Evolutionary conservation across 2,797 vertebrate species (phyloP), one percentile per base, ranked within the genome.

Genomic region (Lacerta bilineata): DNA sequence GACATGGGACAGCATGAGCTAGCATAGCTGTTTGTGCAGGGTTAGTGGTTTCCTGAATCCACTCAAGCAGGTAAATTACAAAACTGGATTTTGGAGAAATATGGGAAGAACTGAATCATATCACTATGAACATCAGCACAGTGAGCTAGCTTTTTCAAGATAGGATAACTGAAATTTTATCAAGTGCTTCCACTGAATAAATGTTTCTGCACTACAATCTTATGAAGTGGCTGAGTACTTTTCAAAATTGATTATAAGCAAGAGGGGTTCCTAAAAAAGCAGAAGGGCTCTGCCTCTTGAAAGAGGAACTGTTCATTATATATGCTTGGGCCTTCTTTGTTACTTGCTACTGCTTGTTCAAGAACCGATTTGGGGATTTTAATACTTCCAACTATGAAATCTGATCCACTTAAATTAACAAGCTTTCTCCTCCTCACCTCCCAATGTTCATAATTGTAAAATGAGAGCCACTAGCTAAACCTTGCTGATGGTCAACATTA

Each of bases 61-160:
- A 55, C 23, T 18, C 46, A 55, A n/a, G 2, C n/a, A 29, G 27
- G 29, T 79, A 20, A 55, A 55, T 55, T 50, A 27, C 43, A 78
- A 78, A 78, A 78, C 15, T 41, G 25, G 76, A 78, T 78, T 50
- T 78, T 46, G 27, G 76, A 46, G 41, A 78, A 78, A 46, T 78
- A 78, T 11, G 43, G 25, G 11, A 79, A n/a, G 23, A 50, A 55
- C 33, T 15, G 41, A 9, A 55, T 55, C 46, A 33, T 15, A 79
- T 50, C 27, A 55, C 18, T 55, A 17, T 55, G 27, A 55, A n/a
- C 8, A 8, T 55, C 13, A 50, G 77, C 77, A 55, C 8, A n/a
- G 75, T 77, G 23, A 46, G 10, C 41, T 43, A 43, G 43, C 46
- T 78, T 78, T 80, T 80, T 55, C 29, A 55, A 36, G 77, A 55